These are phyloP conservation scores for Tachina fera DNA, from an alignment of 2,888 invertebrate genomes.

Conservation along the genomic window DNA sequence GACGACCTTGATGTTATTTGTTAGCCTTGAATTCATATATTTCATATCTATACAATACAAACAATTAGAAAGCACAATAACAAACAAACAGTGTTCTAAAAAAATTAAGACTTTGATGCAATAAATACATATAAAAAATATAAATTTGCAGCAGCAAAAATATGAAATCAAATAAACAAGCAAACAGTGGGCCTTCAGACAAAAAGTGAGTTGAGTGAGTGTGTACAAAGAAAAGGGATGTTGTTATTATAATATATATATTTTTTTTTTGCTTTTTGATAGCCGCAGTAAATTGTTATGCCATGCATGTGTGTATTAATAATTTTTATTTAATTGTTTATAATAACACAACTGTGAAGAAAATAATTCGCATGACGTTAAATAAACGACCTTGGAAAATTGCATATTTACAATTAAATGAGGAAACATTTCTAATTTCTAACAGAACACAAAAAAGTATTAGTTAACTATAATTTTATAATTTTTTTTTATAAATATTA, in stretches of 20 bases:
- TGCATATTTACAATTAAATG: constrained; percentile 50
- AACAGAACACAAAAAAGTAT: constrained; percentile 24
- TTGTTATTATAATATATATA: too few relatives aligned
- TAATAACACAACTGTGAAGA: constrained; percentile 9
- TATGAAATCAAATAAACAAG: neutral
- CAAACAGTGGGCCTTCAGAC: neutral
- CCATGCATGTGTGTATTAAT: neutral
- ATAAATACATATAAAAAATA: constrained; percentile 27
- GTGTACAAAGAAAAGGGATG: constrained; percentile 3
- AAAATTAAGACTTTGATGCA: constrained; percentile 56
- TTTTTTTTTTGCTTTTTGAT: neutral
- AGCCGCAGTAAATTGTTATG: neutral
- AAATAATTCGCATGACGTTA: constrained; percentile 15
- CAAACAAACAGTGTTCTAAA: constrained; percentile 50
- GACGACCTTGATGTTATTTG: constrained; percentile 83
- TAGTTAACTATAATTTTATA: constrained; percentile 13
- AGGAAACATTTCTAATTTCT: constrained; percentile 55
- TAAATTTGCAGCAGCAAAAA: constrained; percentile 18
- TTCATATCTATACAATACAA: constrained; percentile 72
- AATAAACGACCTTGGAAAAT: constrained; percentile 47
- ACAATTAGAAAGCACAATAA: constrained; percentile 61
- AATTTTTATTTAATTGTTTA: constrained; percentile 23
- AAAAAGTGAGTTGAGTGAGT: neutral
- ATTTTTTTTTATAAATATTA: constrained; percentile 22
- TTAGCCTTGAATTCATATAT: constrained; percentile 80